Evolutionary conservation across 2,888 invertebrate species (phyloP), one percentile per base, ranked within the genome.

Genomic region (Acanthosoma haemorrhoidale): DNA sequence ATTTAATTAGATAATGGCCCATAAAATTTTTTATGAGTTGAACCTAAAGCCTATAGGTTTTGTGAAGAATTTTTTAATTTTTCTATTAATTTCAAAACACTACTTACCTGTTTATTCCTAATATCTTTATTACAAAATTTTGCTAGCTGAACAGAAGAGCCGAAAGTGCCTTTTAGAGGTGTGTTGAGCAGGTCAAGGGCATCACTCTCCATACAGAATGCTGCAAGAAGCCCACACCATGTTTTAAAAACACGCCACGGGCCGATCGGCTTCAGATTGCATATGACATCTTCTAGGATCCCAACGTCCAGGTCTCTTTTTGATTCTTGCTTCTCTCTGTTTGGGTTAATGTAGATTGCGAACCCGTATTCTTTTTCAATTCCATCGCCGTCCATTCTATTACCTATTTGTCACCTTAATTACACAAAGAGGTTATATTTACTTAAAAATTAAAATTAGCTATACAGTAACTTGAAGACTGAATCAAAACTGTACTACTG

Each of bases 191-290:
- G 59, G n/a, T 69, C 70, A 13, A 66, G 43, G 21, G 71, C 63
- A 34, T 72, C 72, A 3, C 68, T 69, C 32, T 73, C 73, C 32
- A 34, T 63, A 4, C 34, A 32, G 67, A 73, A 73, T 13, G 66
- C 41, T 13, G 72, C 72, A 38, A 73, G 25, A 38, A 72, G 66
- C 8, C 73, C 73, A 43, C 73, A 73, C 25, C 64, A 51, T 16
- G 73, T 72, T 71, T 72, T 71, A 2, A 70, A 67, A 39, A 73
- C 72, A 58, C 70, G 43, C 71, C 73, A 72, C 6, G 72, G 72
- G n/a, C 73, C 73, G 15, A 68, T 31, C 11, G 72, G 73, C 31
- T 71, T 72, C 58, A 70, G 67, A 8, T 36, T 41, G 9, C 57
- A 31, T 8, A 73, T 73, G 6, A 66, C 69, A 15, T 72, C 71